Conservation (phyloP, 2,888 invertebrate genomes). For the Drosophila siamana region DNA sequence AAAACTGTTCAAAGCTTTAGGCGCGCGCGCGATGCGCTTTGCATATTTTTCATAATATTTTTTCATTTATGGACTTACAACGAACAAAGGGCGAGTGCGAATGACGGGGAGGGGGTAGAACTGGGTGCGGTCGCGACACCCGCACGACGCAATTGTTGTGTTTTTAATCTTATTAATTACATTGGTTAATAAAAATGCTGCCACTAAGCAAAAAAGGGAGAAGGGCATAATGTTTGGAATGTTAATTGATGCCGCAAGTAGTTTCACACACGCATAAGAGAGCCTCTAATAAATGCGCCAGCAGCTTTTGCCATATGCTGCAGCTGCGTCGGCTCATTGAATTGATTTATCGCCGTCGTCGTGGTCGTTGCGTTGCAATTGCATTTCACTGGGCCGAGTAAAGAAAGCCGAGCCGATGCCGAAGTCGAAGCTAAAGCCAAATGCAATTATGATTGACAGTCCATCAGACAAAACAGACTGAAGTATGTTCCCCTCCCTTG, state of each 20-base stretch:
- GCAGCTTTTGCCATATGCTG: slow-evolving; percentile 63
- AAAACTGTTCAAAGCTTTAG: slow-evolving; percentile 48
- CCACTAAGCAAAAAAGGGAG: slow-evolving; percentile 10
- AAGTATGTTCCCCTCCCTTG: neutral
- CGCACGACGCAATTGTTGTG: slow-evolving; percentile 76
- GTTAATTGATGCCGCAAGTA: slow-evolving; percentile 70
- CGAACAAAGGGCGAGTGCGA: neutral
- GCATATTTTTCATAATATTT: slow-evolving; percentile 70
- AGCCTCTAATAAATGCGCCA: slow-evolving; percentile 53
- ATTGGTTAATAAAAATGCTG: slow-evolving; percentile 70
- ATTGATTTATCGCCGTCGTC: slow-evolving; percentile 61
- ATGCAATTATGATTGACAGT: slow-evolving; percentile 78
- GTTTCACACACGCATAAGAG: slow-evolving; percentile 35
- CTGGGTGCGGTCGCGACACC: slow-evolving; percentile 70
- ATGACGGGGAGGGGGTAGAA: slow-evolving; percentile 25
- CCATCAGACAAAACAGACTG: slow-evolving; percentile 43
- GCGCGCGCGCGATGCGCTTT: slow-evolving; percentile 76
- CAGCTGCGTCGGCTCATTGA: slow-evolving; percentile 51
- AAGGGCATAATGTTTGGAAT: slow-evolving; percentile 49
- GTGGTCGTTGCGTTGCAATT: slow-evolving; percentile 29
- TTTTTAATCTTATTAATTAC: slow-evolving; percentile 81
- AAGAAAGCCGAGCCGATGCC: no score
- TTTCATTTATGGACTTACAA: slow-evolving; percentile 27
- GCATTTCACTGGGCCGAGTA: slow-evolving; percentile 31
- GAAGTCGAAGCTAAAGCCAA: slow-evolving; percentile 30